A percentile compares a stretch with the other conserved stretches of the same genome.
Conservation (phyloP, 35 echinoderm and acorn worm genomes). For the Holothuria glaberrima region DNA sequence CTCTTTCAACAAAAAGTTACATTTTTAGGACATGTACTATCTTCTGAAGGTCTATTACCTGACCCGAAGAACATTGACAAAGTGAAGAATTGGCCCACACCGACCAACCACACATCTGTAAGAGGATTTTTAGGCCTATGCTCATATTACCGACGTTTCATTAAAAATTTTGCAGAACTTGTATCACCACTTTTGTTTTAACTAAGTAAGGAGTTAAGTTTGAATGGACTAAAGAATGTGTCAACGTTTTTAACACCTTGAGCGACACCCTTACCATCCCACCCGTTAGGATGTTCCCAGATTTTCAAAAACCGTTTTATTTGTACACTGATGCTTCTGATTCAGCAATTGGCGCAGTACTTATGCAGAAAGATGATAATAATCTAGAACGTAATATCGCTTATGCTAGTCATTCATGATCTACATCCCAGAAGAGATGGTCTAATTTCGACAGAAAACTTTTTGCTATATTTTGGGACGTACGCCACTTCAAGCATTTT, state of each 20-base stretch:
- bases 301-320: neutral
- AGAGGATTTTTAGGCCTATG: conserved; percentile 39
- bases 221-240: conserved; percentile 55
- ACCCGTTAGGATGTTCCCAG: conserved; percentile 47
- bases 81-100: conserved; percentile 32
- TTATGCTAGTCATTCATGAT: conserved; percentile 30
- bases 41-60: conserved; percentile 9
- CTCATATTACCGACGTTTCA: conserved; percentile 57
- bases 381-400: neutral
- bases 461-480: conserved; percentile 49
- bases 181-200: conserved; percentile 33
- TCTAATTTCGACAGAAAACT: conserved; percentile 31
- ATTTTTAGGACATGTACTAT: conserved; percentile 26
- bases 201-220: conserved; percentile 23
- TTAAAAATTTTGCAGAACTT: conserved; percentile 60
- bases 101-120: neutral
- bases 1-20: too few relatives aligned
- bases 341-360: neutral
- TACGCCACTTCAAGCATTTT: conserved; percentile 57
- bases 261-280: conserved; percentile 7
- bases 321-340: conserved; percentile 14
- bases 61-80: conserved; percentile 9
- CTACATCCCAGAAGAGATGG: conserved; percentile 1
- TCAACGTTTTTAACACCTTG: conserved; percentile 31
- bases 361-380: neutral